Conservation (phyloP, 2,888 invertebrate species). For the Erannis defoliaria region DNA sequence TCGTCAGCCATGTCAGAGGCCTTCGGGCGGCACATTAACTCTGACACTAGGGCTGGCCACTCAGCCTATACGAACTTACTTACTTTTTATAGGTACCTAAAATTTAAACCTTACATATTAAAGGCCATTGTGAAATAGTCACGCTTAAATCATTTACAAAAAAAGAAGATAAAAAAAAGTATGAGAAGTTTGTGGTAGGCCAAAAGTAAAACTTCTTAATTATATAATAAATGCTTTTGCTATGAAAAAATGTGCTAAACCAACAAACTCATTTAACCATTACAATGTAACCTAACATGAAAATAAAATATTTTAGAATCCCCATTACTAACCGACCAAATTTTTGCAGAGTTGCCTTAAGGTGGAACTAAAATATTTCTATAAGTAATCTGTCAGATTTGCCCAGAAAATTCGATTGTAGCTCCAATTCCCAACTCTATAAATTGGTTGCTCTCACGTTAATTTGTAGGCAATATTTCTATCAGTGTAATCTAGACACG, state of each 20-base stretch:
- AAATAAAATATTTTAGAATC: neutral
- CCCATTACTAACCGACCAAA: neutral
- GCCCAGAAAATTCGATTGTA: neutral
- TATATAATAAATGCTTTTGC: neutral
- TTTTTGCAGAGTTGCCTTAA: neutral
- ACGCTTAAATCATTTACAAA: no score
- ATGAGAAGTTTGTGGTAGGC: neutral
- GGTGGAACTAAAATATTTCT: neutral
- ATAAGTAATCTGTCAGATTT: neutral
- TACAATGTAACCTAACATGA: neutral
- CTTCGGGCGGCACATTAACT: no score
- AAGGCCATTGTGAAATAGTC: no score
- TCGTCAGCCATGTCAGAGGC: no score
- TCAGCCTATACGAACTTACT: no score
- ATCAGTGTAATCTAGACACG: constrained; percentile 35
- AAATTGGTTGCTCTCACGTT: neutral
- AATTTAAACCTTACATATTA: no score
- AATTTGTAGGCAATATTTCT: constrained; percentile 17
- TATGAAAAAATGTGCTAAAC: neutral
- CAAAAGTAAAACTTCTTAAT: neutral
- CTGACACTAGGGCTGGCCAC: no score
- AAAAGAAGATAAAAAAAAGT: no score
- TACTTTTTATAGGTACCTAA: no score
- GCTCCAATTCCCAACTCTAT: neutral
- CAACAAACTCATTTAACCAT: neutral